Percentiles rank a stretch among this genome's conserved stretches.
phyloP scores from a whole-genome alignment of 2,113 vertebrate genomes.

The Lethenteron reissneri region DNA sequence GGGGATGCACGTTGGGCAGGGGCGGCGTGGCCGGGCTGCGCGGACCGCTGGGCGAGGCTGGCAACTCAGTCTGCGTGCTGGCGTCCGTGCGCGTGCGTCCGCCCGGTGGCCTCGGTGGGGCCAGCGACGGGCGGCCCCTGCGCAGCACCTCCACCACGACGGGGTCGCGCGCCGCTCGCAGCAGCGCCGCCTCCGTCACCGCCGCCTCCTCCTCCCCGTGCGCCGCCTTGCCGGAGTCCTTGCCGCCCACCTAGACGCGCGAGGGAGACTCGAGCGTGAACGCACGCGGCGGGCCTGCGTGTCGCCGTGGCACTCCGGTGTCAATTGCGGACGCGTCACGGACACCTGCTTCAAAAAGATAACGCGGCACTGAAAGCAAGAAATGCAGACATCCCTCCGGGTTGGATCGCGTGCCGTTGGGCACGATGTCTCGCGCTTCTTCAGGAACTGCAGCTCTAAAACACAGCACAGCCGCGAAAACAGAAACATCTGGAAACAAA shows the following conservation, averaged over 20 bases:
- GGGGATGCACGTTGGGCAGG: neutral
- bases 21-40: neutral
- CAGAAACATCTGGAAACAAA: no score
- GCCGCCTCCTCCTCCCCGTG: neutral
- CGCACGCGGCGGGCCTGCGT: no score
- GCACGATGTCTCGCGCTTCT: no score
- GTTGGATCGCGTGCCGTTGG: no score
- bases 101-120: neutral
- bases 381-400: no score
- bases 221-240: neutral
- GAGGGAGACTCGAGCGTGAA: neutral
- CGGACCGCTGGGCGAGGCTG: neutral
- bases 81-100: neutral
- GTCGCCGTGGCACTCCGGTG: no score
- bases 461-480: no score
- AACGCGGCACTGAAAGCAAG: no score
- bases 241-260: neutral
- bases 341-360: no score
- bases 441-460: no score
- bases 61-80: neutral
- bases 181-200: neutral
- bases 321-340: no score
- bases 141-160: constrained; percentile 5
- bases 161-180: neutral
- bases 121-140: neutral